Conservation (phyloP, 2,888 invertebrate genomes). For the Agrypnus murinus region DNA sequence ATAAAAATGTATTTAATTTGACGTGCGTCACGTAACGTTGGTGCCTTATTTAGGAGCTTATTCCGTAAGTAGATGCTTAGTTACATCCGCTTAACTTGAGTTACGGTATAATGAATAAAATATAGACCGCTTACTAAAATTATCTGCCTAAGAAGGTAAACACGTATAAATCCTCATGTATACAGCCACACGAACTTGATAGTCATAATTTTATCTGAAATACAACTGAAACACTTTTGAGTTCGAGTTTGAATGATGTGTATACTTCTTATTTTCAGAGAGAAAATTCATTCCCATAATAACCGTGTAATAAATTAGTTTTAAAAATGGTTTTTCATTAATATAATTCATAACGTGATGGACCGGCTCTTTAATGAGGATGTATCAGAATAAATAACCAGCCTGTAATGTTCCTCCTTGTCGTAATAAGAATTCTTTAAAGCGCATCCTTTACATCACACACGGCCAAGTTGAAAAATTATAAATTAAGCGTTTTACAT, state of each 20-base stretch:
- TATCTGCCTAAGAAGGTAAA: slow-evolving; percentile 16
- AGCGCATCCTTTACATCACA: slow-evolving; percentile 13
- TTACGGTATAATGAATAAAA: slow-evolving; percentile 37
- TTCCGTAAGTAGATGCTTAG: slow-evolving; percentile 18
- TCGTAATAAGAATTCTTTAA: slow-evolving; percentile 3
- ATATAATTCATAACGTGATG: slow-evolving; percentile 17
- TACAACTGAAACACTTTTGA: slow-evolving; percentile 11
- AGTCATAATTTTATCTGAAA: neutral
- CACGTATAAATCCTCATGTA: neutral
- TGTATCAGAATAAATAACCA: slow-evolving; percentile 29
- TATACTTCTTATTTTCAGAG: too few relatives aligned
- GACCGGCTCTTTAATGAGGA: slow-evolving; percentile 23
- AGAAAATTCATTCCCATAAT: too few relatives aligned
- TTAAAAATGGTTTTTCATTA: slow-evolving; percentile 22
- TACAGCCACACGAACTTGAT: neutral
- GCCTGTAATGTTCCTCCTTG: slow-evolving; percentile 19
- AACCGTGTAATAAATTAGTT: slow-evolving; percentile 1
- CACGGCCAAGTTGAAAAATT: slow-evolving; percentile 21
- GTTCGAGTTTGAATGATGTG: too few relatives aligned
- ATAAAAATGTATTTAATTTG: slow-evolving; percentile 17
- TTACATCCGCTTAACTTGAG: slow-evolving; percentile 39
- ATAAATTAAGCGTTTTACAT: slow-evolving; percentile 15
- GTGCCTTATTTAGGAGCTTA: slow-evolving; percentile 25
- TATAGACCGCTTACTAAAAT: slow-evolving; percentile 22
- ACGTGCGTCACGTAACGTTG: slow-evolving; percentile 17